Percentiles rank a stretch among this genome's conserved stretches.
Evolutionary conservation across 2,113 vertebrate species (phyloP).

Genomic region (Galbula dea): DNA sequence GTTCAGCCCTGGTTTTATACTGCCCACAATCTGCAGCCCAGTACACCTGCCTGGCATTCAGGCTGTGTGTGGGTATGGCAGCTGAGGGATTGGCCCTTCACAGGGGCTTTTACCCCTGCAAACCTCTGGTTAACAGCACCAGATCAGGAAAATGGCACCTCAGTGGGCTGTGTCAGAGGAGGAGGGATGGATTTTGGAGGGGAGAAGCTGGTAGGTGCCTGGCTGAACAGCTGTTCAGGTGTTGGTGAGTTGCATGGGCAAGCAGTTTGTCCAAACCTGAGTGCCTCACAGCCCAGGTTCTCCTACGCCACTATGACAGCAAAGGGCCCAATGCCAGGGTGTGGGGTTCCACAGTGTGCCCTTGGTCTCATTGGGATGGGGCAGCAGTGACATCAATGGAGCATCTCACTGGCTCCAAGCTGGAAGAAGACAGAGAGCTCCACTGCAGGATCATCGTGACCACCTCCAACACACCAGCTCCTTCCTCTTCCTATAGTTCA

Average conservation of each 20-base stretch:
- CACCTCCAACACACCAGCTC: neutral
- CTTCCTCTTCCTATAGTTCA: neutral
- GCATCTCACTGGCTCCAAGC: fast-evolving
- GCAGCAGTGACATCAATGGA: neutral
- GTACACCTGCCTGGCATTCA: neutral
- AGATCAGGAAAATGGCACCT: neutral
- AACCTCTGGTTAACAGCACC: neutral
- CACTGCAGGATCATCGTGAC: neutral
- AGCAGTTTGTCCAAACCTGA: neutral
- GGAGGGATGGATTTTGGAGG: neutral
- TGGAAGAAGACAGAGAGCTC: neutral
- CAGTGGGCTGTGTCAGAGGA: fast-evolving
- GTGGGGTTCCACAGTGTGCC: neutral
- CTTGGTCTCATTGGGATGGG: neutral
- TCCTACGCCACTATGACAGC: neutral
- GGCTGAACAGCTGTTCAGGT: neutral
- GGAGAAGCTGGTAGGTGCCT: neutral
- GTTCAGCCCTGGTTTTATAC: neutral
- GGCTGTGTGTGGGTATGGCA: neutral
- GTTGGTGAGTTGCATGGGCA: fast-evolving
- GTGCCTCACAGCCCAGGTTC: neutral
- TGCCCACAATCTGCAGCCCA: fast-evolving
- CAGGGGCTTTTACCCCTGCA: neutral
- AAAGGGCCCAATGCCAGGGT: neutral
- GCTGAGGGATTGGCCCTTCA: neutral